phyloP scores from a whole-genome alignment of 1,140 invertebrate genomes.

The Bombus confusus region DNA sequence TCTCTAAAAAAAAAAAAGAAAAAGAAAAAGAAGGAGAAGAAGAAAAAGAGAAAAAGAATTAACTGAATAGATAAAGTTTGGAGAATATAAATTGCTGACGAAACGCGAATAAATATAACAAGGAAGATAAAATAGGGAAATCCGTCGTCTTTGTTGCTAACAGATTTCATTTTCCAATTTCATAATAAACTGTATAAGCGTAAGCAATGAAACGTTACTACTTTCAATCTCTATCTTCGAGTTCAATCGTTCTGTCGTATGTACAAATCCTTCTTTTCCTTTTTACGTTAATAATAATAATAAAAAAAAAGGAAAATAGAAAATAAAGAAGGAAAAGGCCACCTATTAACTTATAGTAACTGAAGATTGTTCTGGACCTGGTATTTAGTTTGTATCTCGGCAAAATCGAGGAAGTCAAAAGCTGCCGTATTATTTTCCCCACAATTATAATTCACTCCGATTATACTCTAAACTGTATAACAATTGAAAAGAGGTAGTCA shows the following conservation, averaged over 20 bases:
- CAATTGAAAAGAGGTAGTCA: slow-evolving; percentile 50
- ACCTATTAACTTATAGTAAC: background rate
- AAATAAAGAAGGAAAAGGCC: background rate
- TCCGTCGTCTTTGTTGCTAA: background rate
- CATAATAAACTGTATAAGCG: background rate
- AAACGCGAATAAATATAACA: background rate
- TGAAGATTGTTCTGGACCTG: too few relatives aligned
- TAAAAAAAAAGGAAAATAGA: too few relatives aligned
- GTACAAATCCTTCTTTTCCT: background rate
- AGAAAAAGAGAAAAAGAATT: background rate
- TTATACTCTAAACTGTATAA: slow-evolving; percentile 39
- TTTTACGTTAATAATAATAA: too few relatives aligned
- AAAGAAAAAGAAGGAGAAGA: background rate
- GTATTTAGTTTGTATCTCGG: background rate
- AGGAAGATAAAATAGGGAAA: slow-evolving; percentile 7
- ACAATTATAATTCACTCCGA: slow-evolving; percentile 37
- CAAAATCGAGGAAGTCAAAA: background rate
- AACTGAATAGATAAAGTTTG: background rate
- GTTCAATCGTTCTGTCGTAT: background rate
- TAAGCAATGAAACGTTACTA: background rate
- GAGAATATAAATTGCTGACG: background rate
- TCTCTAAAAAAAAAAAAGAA: background rate
- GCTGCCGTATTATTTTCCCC: background rate
- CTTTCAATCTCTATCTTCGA: background rate
- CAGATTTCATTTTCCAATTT: background rate